Evolutionary conservation across 92 coral and sea anemone genomes (phyloP).

Genomic region (Palythoa heliodiscus): DNA sequence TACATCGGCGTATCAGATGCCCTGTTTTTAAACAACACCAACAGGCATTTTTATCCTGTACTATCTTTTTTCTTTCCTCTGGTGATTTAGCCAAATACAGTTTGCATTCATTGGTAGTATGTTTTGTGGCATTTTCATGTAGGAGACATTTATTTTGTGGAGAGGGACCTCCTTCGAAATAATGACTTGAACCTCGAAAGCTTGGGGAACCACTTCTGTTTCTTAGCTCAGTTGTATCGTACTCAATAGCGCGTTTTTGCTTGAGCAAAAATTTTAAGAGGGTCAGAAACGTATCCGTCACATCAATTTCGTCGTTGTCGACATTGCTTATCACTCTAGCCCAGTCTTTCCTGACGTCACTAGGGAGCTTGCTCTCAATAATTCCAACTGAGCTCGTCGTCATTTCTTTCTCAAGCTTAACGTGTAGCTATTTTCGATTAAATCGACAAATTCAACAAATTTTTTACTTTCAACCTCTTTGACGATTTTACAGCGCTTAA

Average conservation of each 20-base stretch:
- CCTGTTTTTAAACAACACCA: conserved; percentile 55
- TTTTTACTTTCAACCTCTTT: conserved; percentile 59
- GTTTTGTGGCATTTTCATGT: conserved; percentile 47
- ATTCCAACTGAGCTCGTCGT: conserved; percentile 75
- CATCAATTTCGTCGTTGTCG: conserved; percentile 46
- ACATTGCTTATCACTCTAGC: conserved; percentile 46
- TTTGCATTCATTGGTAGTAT: conserved; percentile 45
- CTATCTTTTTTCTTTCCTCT: conserved; percentile 31
- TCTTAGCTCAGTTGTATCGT: conserved; percentile 39
- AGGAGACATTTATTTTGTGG: conserved; percentile 46
- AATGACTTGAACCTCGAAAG: conserved; percentile 13
- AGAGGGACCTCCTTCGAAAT: conserved; percentile 21
- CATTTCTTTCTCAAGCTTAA: conserved; percentile 61
- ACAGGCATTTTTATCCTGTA: conserved; percentile 56
- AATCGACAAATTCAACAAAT: conserved; percentile 53
- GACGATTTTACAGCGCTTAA: conserved; percentile 34
- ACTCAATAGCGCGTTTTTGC: conserved; percentile 54
- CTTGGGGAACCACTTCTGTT: conserved; percentile 11
- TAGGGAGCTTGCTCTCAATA: conserved; percentile 58
- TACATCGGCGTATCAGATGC: conserved; percentile 51
- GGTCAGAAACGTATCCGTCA: conserved; percentile 59
- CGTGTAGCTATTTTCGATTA: conserved; percentile 60
- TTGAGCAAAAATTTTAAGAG: conserved; percentile 54
- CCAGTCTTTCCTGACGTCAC: conserved; percentile 51
- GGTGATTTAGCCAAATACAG: conserved; percentile 43